Evolutionary conservation across 2,797 vertebrate species (phyloP).

Genomic region (Stomatorhinus walkeri): DNA sequence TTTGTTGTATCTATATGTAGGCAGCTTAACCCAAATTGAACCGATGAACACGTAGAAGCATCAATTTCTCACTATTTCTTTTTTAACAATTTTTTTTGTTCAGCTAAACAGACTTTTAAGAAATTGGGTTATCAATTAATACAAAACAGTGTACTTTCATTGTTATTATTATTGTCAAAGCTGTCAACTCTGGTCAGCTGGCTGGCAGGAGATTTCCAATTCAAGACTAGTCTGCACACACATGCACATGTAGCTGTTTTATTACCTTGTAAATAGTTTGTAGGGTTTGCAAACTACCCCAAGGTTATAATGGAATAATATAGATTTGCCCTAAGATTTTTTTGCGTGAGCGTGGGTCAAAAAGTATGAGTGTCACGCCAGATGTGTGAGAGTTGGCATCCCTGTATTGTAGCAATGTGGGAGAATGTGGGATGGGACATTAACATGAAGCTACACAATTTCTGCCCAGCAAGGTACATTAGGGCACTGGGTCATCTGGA

Average conservation of each 20-base stretch:
- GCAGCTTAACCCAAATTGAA: neutral
- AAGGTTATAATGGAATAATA: neutral
- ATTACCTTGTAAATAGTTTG: neutral
- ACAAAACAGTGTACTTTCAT: neutral
- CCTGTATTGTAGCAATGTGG: neutral
- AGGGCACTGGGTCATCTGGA: neutral
- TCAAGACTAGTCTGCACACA: neutral
- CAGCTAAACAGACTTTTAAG: neutral
- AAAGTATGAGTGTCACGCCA: neutral
- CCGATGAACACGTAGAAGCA: neutral
- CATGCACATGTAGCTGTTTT: neutral
- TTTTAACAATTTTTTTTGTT: neutral
- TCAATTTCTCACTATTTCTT: neutral
- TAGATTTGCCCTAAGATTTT: neutral
- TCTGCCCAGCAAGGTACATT: neutral
- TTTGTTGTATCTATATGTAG: neutral
- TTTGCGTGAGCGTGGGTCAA: neutral
- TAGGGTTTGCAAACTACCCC: neutral
- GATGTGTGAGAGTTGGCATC: neutral
- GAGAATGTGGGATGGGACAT: neutral
- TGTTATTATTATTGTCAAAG: neutral
- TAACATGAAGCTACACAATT: neutral
- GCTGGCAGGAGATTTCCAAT: neutral
- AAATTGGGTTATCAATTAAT: neutral
- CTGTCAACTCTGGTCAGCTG: neutral